phyloP scores from a whole-genome alignment of 2,113 vertebrate species.

The Cromileptes altivelis region DNA sequence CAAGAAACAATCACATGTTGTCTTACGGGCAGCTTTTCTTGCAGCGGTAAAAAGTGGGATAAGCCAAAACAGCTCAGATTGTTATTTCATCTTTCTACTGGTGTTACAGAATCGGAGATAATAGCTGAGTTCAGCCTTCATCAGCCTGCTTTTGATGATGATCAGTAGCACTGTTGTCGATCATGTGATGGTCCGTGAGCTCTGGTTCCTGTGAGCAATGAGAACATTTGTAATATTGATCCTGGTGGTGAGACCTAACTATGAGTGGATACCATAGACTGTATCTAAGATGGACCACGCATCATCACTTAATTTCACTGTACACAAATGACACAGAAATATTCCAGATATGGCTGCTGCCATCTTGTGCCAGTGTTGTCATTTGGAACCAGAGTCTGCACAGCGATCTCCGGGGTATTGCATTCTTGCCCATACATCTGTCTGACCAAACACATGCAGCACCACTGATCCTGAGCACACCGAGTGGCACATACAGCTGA shows the following conservation, averaged over 20 bases:
- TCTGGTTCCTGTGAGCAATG: not conserved
- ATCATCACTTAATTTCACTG: no score
- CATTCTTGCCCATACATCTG: no score
- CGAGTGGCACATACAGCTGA: no score
- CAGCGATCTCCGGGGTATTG: no score
- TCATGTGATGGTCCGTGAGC: not conserved
- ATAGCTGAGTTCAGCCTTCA: not conserved
- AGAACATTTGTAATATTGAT: not conserved
- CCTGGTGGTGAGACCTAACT: not conserved
- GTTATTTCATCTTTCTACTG: slow-evolving; percentile 29
- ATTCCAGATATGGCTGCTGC: no score
- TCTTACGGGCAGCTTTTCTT: not conserved
- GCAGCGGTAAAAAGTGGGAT: slow-evolving; percentile 15
- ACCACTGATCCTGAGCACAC: no score
- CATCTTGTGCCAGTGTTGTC: no score
- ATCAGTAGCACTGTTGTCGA: not conserved
- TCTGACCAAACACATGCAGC: no score
- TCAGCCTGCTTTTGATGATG: not conserved
- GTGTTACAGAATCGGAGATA: slow-evolving; percentile 17
- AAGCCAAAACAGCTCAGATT: slow-evolving; percentile 3
- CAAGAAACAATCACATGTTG: slow-evolving; percentile 50
- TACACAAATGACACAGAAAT: no score
- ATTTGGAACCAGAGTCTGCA: no score
- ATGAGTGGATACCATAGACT: not conserved
- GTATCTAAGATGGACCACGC: no score